Evolutionary conservation across 1,140 invertebrate species (phyloP), one percentile per base, ranked within the genome.

Genomic region (Pogonus chalceus): DNA sequence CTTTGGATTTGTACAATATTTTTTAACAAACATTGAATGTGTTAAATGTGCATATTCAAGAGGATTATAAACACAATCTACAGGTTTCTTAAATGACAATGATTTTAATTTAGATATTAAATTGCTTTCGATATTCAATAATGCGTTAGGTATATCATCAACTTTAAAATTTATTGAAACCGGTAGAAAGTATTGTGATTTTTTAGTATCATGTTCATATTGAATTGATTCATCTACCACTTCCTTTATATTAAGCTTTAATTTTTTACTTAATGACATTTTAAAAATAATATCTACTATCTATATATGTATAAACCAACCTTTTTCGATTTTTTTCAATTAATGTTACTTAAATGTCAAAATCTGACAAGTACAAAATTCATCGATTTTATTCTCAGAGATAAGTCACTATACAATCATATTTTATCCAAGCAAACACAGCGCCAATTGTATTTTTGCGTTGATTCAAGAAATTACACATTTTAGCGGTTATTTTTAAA

Each of bases 21-120:
- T 81, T 24, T 72, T 66, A 1, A 90, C 71, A 67, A 84, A 92
- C 37, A 75, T 71, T 31, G 74, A 75, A 72, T 92, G 89, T 35
- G 87, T 74, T 55, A 84, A 73, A 62, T 70, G 78, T 1, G 90
- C 90, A 76, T 94, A 93, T 61, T 87, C 81, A 35, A 91, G 65
- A 9, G 91, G 91, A 75, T 89, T 91, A 62, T 95, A 95, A 20
- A 90, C 70, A 66, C 81, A 84, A 20, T 74, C 65, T 1, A 87
- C 75, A 12, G 78, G 76, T 2, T 62, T 57, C 35, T 69, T 66
- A 56, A 77, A 81, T 21, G 56, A 58, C 35, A 81, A 62, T 14
- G 54, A 43, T 23, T 58, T 55, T 46, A 76, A 59, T 53, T 68
- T 49, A 10, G 22, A 4, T 20, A 49, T 18, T 49, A 22, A 23